Evolutionary conservation across 2,113 vertebrate species (phyloP).

Genomic region (Phaethon lepturus): DNA sequence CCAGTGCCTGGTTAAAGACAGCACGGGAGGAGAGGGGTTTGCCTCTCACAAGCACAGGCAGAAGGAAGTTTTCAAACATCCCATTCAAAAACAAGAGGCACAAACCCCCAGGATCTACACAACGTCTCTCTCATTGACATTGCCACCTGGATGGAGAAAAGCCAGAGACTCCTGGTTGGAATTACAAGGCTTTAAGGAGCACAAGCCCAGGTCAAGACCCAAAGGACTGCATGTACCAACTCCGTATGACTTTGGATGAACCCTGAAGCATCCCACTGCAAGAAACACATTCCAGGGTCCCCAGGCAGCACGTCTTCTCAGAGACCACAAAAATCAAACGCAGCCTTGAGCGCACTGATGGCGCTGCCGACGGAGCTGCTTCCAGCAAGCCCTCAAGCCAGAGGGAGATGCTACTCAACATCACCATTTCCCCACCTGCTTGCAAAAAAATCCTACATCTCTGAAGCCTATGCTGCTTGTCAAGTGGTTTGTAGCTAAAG

Average conservation of each 20-base stretch:
- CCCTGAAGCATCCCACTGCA: not conserved
- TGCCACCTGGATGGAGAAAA: not conserved
- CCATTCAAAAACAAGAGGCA: not conserved
- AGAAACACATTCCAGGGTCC: not conserved
- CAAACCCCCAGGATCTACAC: not conserved
- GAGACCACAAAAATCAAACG: not conserved
- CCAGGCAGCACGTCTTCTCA: not conserved
- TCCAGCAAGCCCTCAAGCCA: not conserved
- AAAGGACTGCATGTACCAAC: not conserved
- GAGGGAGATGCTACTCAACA: not conserved
- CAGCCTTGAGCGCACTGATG: accelerated
- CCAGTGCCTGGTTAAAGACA: not conserved
- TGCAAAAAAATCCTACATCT: accelerated
- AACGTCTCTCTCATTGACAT: accelerated
- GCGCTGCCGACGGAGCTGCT: not conserved
- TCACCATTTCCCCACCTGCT: not conserved
- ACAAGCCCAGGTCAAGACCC: not conserved
- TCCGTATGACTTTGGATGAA: not conserved
- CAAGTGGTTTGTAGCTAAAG: not conserved
- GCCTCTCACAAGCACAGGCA: not conserved
- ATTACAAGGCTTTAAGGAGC: not conserved
- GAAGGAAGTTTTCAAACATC: not conserved
- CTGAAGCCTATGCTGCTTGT: accelerated
- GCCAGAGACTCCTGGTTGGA: not conserved
- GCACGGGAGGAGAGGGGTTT: not conserved